phyloP scores from a whole-genome alignment of 2,888 invertebrate genomes.

The Tinea trinotella region DNA sequence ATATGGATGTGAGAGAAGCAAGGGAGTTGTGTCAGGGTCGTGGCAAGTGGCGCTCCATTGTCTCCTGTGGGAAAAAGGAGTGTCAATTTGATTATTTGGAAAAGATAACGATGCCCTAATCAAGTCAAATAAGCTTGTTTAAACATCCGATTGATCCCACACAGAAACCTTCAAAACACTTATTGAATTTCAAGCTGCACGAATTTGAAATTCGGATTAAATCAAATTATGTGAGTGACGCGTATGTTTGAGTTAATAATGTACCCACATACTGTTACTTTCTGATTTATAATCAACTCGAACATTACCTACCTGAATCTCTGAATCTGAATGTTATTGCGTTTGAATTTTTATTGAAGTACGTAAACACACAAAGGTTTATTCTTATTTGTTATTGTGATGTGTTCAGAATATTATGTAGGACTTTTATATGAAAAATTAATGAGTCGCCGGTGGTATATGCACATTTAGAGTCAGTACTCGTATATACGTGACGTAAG shows the following conservation, averaged over 20 bases:
- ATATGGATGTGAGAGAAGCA: too few species aligned
- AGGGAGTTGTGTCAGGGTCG: too few species aligned
- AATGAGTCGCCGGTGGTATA: too few species aligned
- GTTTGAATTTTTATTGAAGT: too few species aligned
- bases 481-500: too few species aligned
- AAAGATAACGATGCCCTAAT: conserved; percentile 26
- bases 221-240: background rate
- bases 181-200: conserved; percentile 34
- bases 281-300: background rate
- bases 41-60: too few species aligned
- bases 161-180: conserved; percentile 28
- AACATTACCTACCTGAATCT: background rate
- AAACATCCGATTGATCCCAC: background rate
- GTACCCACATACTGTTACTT: background rate
- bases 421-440: too few species aligned
- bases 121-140: conserved; percentile 17
- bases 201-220: conserved; percentile 34
- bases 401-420: too few species aligned
- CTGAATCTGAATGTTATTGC: background rate
- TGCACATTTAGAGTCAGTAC: too few species aligned
- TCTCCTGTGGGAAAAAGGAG: too few species aligned
- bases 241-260: background rate
- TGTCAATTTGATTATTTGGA: conserved; percentile 16
- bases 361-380: too few species aligned
- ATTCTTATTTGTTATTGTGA: too few species aligned